phyloP scores from a whole-genome alignment of 2,888 invertebrate genomes.

The Agelastica alni region DNA sequence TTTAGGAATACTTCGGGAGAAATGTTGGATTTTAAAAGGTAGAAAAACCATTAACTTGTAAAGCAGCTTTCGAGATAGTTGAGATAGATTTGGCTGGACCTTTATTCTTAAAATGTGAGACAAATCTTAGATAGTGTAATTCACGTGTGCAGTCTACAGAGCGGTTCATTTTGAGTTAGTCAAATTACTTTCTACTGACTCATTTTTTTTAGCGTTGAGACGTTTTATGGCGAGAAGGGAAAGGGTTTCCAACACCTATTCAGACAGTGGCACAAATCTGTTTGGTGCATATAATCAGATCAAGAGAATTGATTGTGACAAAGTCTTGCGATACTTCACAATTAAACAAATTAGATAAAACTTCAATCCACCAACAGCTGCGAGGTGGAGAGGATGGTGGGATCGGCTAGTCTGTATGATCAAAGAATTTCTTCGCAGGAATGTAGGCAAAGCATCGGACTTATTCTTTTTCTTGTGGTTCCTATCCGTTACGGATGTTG shows the following conservation, averaged over 20 bases:
- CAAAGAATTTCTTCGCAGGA: too few relatives aligned
- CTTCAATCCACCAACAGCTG: too few relatives aligned
- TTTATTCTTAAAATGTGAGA: background rate
- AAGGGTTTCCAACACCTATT: background rate
- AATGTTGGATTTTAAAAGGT: background rate
- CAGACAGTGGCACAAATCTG: background rate
- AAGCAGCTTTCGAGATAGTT: background rate
- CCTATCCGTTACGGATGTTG: too few relatives aligned
- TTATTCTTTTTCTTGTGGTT: too few relatives aligned
- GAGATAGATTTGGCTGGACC: background rate
- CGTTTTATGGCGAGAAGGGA: background rate
- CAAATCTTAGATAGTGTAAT: background rate
- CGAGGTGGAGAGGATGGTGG: too few relatives aligned
- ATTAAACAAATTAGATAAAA: too few relatives aligned
- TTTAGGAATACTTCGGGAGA: background rate
- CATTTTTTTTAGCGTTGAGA: background rate
- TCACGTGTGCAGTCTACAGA: background rate
- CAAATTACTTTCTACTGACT: background rate
- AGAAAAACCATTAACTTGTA: background rate
- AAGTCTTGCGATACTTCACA: background rate
- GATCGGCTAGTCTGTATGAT: too few relatives aligned
- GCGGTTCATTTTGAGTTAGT: background rate
- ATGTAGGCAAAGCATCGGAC: too few relatives aligned
- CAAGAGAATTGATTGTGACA: background rate
- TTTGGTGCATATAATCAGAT: background rate